Conservation (phyloP, 2,888 invertebrate species). For the Laspeyria flexula region DNA sequence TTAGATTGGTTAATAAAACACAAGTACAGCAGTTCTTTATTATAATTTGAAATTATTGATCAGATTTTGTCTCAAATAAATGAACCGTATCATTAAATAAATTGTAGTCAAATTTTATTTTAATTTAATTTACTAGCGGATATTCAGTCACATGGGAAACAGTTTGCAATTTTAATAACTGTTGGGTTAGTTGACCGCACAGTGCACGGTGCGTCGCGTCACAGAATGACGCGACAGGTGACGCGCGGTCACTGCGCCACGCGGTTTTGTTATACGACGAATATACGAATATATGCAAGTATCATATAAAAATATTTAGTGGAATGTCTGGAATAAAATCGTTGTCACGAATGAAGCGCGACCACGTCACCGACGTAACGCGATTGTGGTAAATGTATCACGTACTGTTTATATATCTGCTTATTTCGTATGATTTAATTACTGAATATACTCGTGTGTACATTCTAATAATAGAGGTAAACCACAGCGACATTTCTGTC, state of each 20-base stretch:
- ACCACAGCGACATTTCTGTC: no score
- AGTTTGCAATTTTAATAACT: neutral
- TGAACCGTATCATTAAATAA: no score
- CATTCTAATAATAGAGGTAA: no score
- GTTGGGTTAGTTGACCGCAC: neutral
- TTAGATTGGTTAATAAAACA: no score
- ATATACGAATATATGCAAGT: neutral
- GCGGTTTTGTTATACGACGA: neutral
- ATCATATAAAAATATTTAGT: neutral
- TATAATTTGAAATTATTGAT: no score
- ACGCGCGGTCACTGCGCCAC: neutral
- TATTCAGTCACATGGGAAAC: neutral
- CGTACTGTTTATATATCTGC: neutral
- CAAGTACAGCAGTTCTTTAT: no score
- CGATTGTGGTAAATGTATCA: neutral
- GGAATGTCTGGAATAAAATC: neutral
- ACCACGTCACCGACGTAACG: neutral
- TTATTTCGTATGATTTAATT: neutral
- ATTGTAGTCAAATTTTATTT: no score
- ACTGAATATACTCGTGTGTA: neutral
- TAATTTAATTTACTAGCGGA: neutral
- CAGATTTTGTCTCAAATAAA: no score
- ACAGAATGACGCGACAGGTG: conserved; percentile 22
- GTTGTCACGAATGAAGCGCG: neutral
- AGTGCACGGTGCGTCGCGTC: conserved; percentile 4